These are phyloP conservation scores for Chloropsis cyanopogon DNA, from an alignment of 2,113 vertebrate genomes.

Conservation along the genomic window DNA sequence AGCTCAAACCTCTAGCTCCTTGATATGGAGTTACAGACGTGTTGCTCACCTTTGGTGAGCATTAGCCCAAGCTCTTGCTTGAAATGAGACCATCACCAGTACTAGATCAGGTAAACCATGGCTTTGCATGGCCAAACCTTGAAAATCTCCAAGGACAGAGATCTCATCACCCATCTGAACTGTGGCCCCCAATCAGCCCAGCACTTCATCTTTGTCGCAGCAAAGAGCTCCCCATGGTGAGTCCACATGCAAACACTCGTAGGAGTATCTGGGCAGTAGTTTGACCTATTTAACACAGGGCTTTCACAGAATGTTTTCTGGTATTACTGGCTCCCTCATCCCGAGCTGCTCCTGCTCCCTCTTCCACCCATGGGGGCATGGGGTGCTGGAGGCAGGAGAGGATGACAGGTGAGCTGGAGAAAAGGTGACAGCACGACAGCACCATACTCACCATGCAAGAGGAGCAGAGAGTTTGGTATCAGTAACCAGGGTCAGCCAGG, in stretches of 20 bases:
- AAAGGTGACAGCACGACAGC: fast-evolving
- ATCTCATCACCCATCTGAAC: neutral
- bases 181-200: neutral
- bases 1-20: neutral
- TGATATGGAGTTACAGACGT: neutral
- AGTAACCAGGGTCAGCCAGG: neutral
- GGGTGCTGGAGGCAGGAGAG: neutral
- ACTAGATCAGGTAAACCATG: neutral
- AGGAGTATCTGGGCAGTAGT: neutral
- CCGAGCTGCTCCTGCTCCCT: neutral
- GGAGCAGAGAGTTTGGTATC: neutral
- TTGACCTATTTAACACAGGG: neutral
- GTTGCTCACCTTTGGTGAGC: neutral
- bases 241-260: neutral
- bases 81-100: neutral
- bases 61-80: neutral
- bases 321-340: neutral
- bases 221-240: neutral
- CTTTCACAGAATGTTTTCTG: neutral
- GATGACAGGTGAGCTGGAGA: neutral
- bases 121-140: neutral
- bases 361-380: neutral
- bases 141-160: neutral
- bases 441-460: neutral
- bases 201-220: neutral